phyloP scores from a whole-genome alignment of 2,888 invertebrate species.

The Tupiocoris notatus region DNA sequence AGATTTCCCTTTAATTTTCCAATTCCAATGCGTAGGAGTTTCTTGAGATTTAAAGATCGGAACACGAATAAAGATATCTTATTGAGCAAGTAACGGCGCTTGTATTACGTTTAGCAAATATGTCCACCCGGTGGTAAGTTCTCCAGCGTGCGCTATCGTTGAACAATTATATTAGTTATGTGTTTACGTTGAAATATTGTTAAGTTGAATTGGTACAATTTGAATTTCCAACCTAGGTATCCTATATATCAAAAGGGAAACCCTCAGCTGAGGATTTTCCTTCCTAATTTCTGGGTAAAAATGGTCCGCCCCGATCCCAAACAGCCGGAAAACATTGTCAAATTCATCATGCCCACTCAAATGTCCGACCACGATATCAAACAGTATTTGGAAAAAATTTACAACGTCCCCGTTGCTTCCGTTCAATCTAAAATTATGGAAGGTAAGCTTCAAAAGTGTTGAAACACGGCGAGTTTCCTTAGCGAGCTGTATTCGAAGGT shows the following conservation, averaged over 20 bases:
- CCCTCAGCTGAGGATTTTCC: constrained; percentile 87
- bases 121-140: too few species aligned
- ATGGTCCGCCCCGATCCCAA: constrained; percentile 66
- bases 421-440: constrained; percentile 70
- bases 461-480: not conserved
- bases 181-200: too few species aligned
- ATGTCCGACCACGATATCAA: constrained; percentile 89
- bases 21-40: too few species aligned
- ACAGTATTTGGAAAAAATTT: constrained; percentile 95
- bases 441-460: constrained; percentile 34
- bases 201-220: too few species aligned
- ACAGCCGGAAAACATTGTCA: constrained; percentile 76
- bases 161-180: too few species aligned
- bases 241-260: constrained; percentile 87
- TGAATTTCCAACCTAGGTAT: too few species aligned
- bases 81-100: too few species aligned
- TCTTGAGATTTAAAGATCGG: too few species aligned
- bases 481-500: not conserved
- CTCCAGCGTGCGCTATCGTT: too few species aligned
- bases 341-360: constrained; percentile 87
- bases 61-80: too few species aligned
- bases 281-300: constrained; percentile 98
- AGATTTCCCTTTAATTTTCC: too few species aligned
- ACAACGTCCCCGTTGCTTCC: constrained; percentile 75
- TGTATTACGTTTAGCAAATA: too few species aligned